Evolutionary conservation across 1,140 invertebrate genomes (phyloP).

Genomic region (Brachionus paranguensis): DNA sequence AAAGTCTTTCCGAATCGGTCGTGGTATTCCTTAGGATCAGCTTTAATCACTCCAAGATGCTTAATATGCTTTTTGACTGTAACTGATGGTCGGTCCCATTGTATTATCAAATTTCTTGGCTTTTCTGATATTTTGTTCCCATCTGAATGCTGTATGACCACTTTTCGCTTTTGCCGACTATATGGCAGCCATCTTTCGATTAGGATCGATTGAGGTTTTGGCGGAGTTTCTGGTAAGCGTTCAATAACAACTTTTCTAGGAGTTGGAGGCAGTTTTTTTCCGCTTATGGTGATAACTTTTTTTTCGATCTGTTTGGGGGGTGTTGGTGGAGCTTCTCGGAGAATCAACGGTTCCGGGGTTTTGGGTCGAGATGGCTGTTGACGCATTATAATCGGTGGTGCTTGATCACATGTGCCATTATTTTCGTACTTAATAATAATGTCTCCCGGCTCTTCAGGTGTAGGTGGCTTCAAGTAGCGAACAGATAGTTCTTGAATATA

Average conservation of each 20-base stretch:
- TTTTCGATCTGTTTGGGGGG: neutral
- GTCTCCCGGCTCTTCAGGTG: conserved; percentile 18
- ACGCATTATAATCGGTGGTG: conserved; percentile 35
- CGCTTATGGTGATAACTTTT: conserved; percentile 9
- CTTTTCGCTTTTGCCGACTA: neutral
- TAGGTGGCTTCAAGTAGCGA: conserved; percentile 30
- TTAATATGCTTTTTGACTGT: neutral
- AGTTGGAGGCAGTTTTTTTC: neutral
- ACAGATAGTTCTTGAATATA: conserved; percentile 32
- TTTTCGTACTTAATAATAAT: conserved; percentile 8
- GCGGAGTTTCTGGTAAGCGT: conserved; percentile 13
- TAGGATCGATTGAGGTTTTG: conserved; percentile 15
- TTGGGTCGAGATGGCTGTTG: neutral
- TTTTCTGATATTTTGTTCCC: neutral
- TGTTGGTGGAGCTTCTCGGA: conserved; percentile 19
- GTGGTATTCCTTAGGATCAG: conserved; percentile 15
- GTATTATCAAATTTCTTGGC: conserved; percentile 31
- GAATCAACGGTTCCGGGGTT: conserved; percentile 17
- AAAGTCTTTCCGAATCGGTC: neutral
- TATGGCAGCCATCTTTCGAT: conserved; percentile 40
- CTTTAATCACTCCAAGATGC: neutral
- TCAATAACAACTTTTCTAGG: conserved; percentile 33
- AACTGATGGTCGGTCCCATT: conserved; percentile 3
- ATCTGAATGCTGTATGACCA: neutral
- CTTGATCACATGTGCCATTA: neutral